Evolutionary conservation across 2,888 invertebrate genomes (phyloP), one percentile per base, ranked within the genome.

Genomic region (Nephrotoma appendiculata): DNA sequence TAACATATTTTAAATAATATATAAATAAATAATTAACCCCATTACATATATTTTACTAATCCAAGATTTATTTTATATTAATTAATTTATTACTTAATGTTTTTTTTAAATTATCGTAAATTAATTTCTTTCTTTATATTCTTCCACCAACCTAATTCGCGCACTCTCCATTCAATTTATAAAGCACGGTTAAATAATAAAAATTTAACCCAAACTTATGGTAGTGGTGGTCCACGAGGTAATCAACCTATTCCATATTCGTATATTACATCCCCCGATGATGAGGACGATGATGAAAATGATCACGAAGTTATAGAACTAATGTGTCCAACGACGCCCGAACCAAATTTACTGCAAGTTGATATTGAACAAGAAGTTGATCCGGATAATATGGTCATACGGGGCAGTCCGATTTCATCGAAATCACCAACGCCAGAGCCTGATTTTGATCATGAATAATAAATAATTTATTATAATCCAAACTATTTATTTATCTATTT

Each of bases 361-460:
- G 89, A 89, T 88, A 91, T 90, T 89, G 92, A 91, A 89, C 90
- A 90, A 87, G 92, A 91, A 87, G 88, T 90, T 87, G 92, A 92
- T 90, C 91, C 91, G 87, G 92, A 92, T 88, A 91, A 92, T 88
- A 88, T 90, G 88, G 89, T 90, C 83, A 88, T 89, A 87, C 89
- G 89, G 88, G 91, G 90, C 88, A 89, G 88, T 88, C 87, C 89
- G 89, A 87, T 89, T 89, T 87, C 90, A 86, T 88, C 90, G 87
- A 88, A 89, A 86, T 89, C 90, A 87, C 90, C 90, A 86, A 90
- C 41, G 86, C 85, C 41, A 15, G 84, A 89, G 88, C 88, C 88
- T 57, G 87, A 87, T 86, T 86, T 87, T 43, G 41, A 88, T 87
- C 87, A 31, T 57, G 86, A 85, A 71, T 71, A 71, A 71, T 31